Base-by-base conservation (phyloP, 1,140 invertebrate species). In the Drosophila tristis region DNA sequence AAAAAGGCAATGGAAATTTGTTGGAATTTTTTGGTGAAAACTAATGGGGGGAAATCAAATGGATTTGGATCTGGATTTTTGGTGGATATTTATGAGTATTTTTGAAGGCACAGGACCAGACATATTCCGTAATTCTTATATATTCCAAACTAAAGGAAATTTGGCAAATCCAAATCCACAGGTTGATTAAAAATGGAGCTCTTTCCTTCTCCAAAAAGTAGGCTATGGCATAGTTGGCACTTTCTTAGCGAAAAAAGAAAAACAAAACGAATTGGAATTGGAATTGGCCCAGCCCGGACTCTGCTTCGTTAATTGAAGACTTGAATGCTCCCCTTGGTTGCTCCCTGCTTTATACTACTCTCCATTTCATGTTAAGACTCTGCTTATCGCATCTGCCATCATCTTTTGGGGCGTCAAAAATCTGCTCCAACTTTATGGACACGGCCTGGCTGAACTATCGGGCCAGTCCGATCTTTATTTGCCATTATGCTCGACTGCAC, bases 341-440 rank as follows among this genome's bases (percentile, higher is more conserved):
- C 29, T 4, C 4, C 39, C 31, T 53, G 4, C 8, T 7, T 11
- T 25, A 25, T 42, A 6, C 47, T 20, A 57, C 47, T 73, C 25
- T 39, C 25, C 45, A 29, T 64, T 74, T 74, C 20, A 48, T 8
- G 50, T 23, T 13, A 5, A 20, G 51, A 20, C 39, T 23, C 31
- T 25, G 23, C 44, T 63, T 66, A 63, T 59, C 60, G 48, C 57
- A 73, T 80, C 23, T 4, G 23, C 23, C n/a, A 23, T 35, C n/a
- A 16, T 35, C 43, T 70, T 80, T 61, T 78, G 42, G 78, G 79
- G 81, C 78, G 81, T 85, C 61, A 85, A 87, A 39, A 85, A 87
- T 85, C 82, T 87, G 81, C 81, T 85, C 62, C 63, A 80, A 65
- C 64, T 80, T 75, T 75, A 76, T 85, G 70, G 59, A 66, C 56